Percentiles rank a stretch among this genome's conserved stretches.
These are phyloP conservation scores for Emydocephalus ijimae DNA, from an alignment of 2,113 vertebrate genomes.

Conservation along the genomic window DNA sequence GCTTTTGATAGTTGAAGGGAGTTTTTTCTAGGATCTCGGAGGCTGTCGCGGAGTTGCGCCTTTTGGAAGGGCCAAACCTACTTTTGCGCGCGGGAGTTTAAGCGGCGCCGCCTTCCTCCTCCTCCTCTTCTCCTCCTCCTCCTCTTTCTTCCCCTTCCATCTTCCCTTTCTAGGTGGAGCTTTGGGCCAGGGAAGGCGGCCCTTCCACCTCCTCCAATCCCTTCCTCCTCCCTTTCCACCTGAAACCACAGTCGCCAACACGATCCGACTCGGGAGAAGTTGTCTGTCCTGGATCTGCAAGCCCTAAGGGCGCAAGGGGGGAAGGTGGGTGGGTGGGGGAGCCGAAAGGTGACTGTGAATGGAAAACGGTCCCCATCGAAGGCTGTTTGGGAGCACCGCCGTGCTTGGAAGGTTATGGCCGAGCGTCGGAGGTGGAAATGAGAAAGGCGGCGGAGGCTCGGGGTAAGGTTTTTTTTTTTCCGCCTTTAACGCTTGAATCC, in stretches of 20 bases:
- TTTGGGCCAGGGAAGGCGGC: neutral
- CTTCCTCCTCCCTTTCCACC: neutral
- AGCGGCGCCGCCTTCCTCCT: neutral
- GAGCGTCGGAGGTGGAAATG: neutral
- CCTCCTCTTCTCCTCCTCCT: neutral
- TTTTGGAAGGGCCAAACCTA: neutral
- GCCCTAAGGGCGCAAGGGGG: neutral
- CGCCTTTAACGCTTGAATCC: neutral
- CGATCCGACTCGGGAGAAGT: neutral
- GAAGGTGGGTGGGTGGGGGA: neutral
- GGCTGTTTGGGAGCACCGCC: neutral
- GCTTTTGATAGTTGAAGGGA: neutral
- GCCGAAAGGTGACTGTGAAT: neutral
- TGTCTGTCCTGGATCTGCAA: neutral
- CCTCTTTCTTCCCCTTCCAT: neutral
- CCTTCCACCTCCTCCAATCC: neutral
- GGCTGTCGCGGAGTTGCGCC: neutral
- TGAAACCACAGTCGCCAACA: neutral
- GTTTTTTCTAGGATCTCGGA: neutral
- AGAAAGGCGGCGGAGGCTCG: neutral
- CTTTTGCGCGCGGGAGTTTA: neutral
- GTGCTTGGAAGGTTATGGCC: neutral
- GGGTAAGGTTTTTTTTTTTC: neutral
- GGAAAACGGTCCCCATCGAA: neutral
- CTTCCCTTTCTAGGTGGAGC: neutral